phyloP scores from a whole-genome alignment of 2,888 invertebrate genomes.

The Drosophila mercatorum region DNA sequence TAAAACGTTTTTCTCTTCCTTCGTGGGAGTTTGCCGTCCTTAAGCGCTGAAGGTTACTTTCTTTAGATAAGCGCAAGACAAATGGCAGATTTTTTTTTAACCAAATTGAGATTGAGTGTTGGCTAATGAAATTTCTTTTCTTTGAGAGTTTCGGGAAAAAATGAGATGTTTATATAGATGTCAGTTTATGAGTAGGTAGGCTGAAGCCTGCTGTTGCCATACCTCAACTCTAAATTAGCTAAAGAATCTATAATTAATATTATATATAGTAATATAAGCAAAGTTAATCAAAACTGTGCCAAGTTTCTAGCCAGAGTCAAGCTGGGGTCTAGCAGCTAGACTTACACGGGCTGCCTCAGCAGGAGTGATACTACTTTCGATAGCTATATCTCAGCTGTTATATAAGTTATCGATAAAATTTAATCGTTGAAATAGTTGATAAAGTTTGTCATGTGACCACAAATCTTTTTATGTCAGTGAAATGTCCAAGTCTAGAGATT shows the following conservation, averaged over 20 bases:
- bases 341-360: not conserved
- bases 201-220: not conserved
- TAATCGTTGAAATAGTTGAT: not conserved
- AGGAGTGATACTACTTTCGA: not conserved
- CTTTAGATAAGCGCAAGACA: conserved; percentile 1
- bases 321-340: not conserved
- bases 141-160: too few species aligned
- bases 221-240: not conserved
- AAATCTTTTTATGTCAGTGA: not conserved
- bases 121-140: not conserved
- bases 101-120: conserved; percentile 5
- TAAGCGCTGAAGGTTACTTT: conserved; percentile 7
- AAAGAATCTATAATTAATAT: not conserved
- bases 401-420: not conserved
- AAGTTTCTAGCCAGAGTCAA: not conserved
- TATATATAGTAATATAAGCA: not conserved
- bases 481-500: not conserved
- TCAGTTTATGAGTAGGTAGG: not conserved
- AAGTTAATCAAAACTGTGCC: not conserved
- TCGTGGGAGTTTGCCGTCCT: not conserved
- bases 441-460: not conserved
- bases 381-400: not conserved
- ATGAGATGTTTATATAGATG: not conserved
- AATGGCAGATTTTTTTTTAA: conserved; percentile 1
- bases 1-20: conserved; percentile 1